These are phyloP conservation scores for Nasonia vitripennis DNA, from an alignment of 1,140 invertebrate species.

Conservation along the genomic window DNA sequence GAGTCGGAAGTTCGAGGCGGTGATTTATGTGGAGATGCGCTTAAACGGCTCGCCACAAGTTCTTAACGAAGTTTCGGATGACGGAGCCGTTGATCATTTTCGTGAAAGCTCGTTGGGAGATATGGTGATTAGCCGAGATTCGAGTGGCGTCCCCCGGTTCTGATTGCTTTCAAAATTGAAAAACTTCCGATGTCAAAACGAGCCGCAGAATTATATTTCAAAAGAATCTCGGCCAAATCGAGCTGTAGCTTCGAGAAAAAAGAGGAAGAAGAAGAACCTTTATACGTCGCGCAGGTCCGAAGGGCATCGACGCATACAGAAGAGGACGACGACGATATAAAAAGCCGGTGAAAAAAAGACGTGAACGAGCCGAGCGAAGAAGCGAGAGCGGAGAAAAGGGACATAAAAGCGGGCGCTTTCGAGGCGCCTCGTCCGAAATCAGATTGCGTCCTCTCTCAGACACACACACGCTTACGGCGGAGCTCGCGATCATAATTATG, in stretches of 20 bases:
- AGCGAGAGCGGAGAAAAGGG: constrained; percentile 23
- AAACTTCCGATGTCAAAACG: neutral
- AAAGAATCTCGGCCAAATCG: constrained; percentile 11
- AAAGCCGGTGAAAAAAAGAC: constrained; percentile 49
- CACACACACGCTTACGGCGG: neutral
- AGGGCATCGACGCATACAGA: constrained; percentile 33
- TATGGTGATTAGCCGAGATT: constrained; percentile 26
- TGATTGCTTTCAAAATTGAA: neutral
- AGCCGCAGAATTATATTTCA: neutral
- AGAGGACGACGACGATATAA: constrained; percentile 47
- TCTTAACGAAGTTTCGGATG: constrained; percentile 9
- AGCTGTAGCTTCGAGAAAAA: constrained; percentile 25
- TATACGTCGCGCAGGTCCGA: constrained; percentile 1
- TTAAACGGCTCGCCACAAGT: neutral
- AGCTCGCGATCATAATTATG: constrained; percentile 46
- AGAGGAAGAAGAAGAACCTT: neutral
- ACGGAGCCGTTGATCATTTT: constrained; percentile 2
- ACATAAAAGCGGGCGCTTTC: constrained; percentile 44
- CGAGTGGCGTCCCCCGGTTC: too few species aligned
- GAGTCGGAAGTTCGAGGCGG: neutral
- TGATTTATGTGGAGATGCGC: neutral
- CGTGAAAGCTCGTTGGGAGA: neutral
- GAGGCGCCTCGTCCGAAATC: constrained; percentile 33
- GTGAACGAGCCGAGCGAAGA: constrained; percentile 53
- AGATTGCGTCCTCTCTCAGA: constrained; percentile 7